A percentile compares a stretch with the other conserved stretches of the same genome.
Conservation (phyloP, 1,140 invertebrate genomes). For the Drosophila fuyamai region DNA sequence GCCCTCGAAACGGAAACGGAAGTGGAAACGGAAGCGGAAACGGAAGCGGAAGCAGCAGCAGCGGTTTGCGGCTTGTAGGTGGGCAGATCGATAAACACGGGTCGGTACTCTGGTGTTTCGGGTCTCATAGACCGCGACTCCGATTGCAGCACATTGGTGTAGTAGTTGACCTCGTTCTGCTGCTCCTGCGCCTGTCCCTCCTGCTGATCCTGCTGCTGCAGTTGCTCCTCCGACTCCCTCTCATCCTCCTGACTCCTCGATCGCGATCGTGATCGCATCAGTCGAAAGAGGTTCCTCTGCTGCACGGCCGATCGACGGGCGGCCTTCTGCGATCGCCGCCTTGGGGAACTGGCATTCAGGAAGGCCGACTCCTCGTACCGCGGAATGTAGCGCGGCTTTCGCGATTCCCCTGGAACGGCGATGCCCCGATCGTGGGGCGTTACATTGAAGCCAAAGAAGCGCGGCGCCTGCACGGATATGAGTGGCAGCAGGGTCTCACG, state of each 20-base stretch:
- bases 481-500: conserved; percentile 90
- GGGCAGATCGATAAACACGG: conserved; percentile 79
- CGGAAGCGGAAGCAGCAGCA: not conserved
- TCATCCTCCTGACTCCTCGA: not conserved
- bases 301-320: conserved; percentile 23
- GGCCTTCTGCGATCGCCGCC: conserved; percentile 3
- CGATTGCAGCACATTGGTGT: conserved; percentile 66
- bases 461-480: conserved; percentile 91
- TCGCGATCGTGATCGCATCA: conserved; percentile 58
- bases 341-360: conserved; percentile 31
- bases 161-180: conserved; percentile 65
- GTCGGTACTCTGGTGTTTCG: conserved; percentile 69
- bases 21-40: conserved; percentile 1
- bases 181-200: not conserved
- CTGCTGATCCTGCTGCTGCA: not conserved
- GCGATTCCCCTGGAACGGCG: conserved; percentile 26
- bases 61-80: conserved; percentile 67
- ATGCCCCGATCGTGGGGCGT: conserved; percentile 48
- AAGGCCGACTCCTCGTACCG: conserved; percentile 76
- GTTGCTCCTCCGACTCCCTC: not conserved
- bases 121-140: conserved; percentile 75
- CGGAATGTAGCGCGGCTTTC: conserved; percentile 83
- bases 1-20: conserved; percentile 16
- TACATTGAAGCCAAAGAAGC: conserved; percentile 86
- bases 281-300: conserved; percentile 70